Evolutionary conservation across 2,888 invertebrate genomes (phyloP), one percentile per base, ranked within the genome.

Genomic region (Mythimna albipuncta): DNA sequence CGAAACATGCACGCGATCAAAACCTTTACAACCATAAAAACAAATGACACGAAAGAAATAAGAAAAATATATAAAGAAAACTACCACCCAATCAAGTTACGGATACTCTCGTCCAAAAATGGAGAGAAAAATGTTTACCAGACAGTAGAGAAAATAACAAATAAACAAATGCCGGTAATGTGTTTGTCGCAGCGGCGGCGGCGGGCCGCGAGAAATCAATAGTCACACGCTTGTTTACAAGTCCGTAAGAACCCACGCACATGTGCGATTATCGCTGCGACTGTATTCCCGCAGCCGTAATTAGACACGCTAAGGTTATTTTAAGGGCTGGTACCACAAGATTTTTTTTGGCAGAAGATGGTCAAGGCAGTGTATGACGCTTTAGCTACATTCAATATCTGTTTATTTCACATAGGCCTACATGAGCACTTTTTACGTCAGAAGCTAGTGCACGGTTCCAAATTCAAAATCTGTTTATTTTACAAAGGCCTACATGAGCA

Each of bases 171-270:
- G 76, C 59, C 50, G 80, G 67, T 76, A 63, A 64, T 58, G 71
- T 69, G 64, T 85, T 69, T 81, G 81, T 84, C 77, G 74, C 83
- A 69, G 71, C 72, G 82, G 55, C 72, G 82, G 55, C 68, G 74
- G 73, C 71, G 38, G 72, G 55, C 81, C 78, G 79, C 75, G 73
- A 79, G 77, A 82, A 80, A 84, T 84, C 85, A 75, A 84, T 84
- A 84, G 69, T 64, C 76, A 64, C 70, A 72, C 71, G 70, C 79
- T 84, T 85, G 85, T 84, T 84, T 83, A 83, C 85, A 85, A 76
- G 67, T 66, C 68, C 6, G 63, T 75, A 77, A 82, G 76, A 69
- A 59, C 62, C 70, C 78, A 85, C 85, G 72, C 81, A 85, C 83
- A 85, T 77, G 65, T 77, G 78, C 83, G 81, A 83, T 85, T 85